Conservation (phyloP, 2,113 vertebrate species). For the Xyrauchen texanus region DNA sequence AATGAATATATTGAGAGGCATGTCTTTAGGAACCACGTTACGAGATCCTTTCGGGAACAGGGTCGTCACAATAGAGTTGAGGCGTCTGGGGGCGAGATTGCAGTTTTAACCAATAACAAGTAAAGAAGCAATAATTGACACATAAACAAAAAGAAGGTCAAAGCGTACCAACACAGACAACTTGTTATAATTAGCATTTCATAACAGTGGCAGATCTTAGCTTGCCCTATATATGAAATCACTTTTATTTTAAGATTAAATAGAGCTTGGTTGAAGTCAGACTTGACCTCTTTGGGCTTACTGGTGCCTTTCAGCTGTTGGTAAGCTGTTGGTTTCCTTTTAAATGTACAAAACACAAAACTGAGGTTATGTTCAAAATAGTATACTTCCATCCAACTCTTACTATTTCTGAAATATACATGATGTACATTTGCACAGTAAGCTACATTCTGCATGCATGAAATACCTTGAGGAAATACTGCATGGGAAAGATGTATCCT, state of each 20-base stretch:
- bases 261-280: slow-evolving; percentile 41
- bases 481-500: no score
- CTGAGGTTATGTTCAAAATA: not conserved
- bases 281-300: slow-evolving; percentile 38
- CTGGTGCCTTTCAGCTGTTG: not conserved
- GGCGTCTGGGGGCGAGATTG: slow-evolving; percentile 80
- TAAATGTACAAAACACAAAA: not conserved
- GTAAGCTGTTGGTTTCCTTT: not conserved
- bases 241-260: slow-evolving; percentile 44
- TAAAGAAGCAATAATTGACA: not conserved
- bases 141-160: slow-evolving; percentile 18
- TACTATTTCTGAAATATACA: not conserved
- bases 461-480: no score
- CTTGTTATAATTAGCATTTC: not conserved
- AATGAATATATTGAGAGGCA: slow-evolving; percentile 98
- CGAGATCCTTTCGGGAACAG: slow-evolving; percentile 98
- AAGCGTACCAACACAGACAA: slow-evolving; percentile 19
- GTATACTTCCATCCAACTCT: not conserved
- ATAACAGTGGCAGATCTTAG: slow-evolving; percentile 2
- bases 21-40: slow-evolving; percentile 94
- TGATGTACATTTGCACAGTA: no score
- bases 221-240: not conserved
- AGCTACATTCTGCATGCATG: no score
- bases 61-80: slow-evolving; percentile 93
- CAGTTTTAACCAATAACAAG: slow-evolving; percentile 3